These are phyloP conservation scores for Rhynchopsitta pachyrhyncha DNA, from an alignment of 2,113 vertebrate species.

Conservation along the genomic window DNA sequence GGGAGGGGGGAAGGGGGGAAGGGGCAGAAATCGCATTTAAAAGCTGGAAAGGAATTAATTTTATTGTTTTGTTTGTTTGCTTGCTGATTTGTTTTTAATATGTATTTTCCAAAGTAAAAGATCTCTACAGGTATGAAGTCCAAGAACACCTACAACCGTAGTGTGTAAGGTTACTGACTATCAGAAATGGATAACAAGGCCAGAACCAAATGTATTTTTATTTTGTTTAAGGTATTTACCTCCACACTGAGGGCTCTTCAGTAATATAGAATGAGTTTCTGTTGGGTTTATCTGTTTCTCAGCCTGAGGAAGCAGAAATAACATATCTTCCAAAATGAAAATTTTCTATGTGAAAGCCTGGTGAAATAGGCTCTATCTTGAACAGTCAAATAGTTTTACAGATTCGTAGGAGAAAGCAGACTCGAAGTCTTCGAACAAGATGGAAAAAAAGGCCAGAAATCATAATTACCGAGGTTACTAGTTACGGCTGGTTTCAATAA, in stretches of 20 bases:
- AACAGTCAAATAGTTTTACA: neutral
- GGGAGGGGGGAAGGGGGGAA: rapidly evolving
- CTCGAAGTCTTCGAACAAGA: neutral
- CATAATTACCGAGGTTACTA: neutral
- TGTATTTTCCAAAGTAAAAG: neutral
- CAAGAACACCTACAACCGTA: neutral
- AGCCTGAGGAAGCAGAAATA: neutral
- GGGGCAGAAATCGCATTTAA: neutral
- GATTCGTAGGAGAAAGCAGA: neutral
- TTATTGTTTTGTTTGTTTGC: neutral
- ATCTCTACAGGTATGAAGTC: neutral
- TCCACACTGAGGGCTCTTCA: neutral
- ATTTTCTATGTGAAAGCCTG: neutral
- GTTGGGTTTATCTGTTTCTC: neutral
- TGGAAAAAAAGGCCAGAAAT: neutral
- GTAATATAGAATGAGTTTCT: neutral
- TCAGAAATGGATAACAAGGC: neutral
- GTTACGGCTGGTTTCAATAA: neutral
- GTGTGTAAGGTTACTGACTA: neutral
- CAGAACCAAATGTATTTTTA: neutral
- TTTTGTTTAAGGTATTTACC: neutral
- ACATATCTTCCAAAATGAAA: neutral
- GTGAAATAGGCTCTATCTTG: neutral
- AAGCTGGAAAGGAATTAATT: neutral
- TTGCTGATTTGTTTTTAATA: neutral